Base-by-base conservation (phyloP, 2,113 vertebrate species). In the Gallinago media region DNA sequence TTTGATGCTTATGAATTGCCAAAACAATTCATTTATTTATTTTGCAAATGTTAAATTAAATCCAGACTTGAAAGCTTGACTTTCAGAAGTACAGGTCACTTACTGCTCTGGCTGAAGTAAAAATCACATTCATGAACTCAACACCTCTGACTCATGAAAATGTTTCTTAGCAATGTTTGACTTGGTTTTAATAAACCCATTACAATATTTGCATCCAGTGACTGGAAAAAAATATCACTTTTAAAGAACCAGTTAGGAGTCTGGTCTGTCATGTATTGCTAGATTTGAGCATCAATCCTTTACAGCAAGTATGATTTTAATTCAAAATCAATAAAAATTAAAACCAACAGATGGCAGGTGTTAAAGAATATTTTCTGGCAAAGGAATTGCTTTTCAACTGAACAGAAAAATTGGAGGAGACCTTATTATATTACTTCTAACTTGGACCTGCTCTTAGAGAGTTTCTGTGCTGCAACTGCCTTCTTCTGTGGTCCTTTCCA, bases 311-410 rank as follows among this genome's bases (percentile, higher is more conserved):
- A 34, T 29, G 29, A 50, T 78, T 94, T 84, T 89, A 11, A 80
- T 74, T 94, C 50, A 88, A 85, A 92, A 88, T 82, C 47, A 87
- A 95, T 81, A 87, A 85, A 93, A 94, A 85, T 62, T 94, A 66
- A 90, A 93, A 73, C 15, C 11, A 94, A 90, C 67, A 94, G 75
- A 91, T 88, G 76, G 68, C 52, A 94, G 77, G 85, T 89, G 42
- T 77, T 94, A 58, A 76, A 93, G 19, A 90, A 90, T 84, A 73
- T 81, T 81, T 91, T 89, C 65, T 96, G 67, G 62, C 72, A 91
- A 88, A 87, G 40, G 12, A 94, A 67, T 26, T 50, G 7, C 7
- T 77, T 96, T 66, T 89, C 59, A 66, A 13, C 19, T 63, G 13
- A 91, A 59, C 3, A 81, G 26, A 78, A 84, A 75, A 78, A 67